Percentiles rank a stretch among this genome's conserved stretches.
Conservation (phyloP, 2,797 vertebrate genomes). For the Macropus fuliginosus region DNA sequence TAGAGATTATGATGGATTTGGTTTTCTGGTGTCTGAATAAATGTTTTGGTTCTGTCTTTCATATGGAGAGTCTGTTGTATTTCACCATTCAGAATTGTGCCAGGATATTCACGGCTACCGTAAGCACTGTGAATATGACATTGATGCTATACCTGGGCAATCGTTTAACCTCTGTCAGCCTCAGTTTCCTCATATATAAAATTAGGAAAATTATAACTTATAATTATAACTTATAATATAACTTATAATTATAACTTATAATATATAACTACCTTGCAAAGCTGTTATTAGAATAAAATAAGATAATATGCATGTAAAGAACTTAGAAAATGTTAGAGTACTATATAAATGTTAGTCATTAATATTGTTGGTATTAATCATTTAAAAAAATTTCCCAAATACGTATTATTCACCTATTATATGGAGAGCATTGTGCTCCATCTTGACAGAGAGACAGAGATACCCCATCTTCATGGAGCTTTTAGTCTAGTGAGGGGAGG, state of each 20-base stretch:
- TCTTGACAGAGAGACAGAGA: not conserved
- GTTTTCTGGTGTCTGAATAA: too few species aligned
- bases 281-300: not conserved
- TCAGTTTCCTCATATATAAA: not conserved
- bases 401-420: not conserved
- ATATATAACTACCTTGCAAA: too few species aligned
- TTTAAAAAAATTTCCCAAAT: not conserved
- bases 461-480: not conserved
- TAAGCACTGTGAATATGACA: too few species aligned
- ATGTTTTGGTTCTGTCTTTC: too few species aligned
- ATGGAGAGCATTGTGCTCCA: not conserved
- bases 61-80: too few species aligned
- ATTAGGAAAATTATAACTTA: not conserved
- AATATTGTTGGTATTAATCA: not conserved
- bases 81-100: too few species aligned
- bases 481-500: not conserved
- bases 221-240: too few species aligned
- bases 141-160: not conserved
- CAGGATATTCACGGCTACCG: too few species aligned
- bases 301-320: not conserved
- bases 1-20: too few species aligned
- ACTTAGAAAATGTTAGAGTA: not conserved
- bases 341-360: not conserved
- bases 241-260: too few species aligned
- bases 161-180: not conserved